phyloP scores from a whole-genome alignment of 2,888 invertebrate genomes.

The Ligdia adustata region DNA sequence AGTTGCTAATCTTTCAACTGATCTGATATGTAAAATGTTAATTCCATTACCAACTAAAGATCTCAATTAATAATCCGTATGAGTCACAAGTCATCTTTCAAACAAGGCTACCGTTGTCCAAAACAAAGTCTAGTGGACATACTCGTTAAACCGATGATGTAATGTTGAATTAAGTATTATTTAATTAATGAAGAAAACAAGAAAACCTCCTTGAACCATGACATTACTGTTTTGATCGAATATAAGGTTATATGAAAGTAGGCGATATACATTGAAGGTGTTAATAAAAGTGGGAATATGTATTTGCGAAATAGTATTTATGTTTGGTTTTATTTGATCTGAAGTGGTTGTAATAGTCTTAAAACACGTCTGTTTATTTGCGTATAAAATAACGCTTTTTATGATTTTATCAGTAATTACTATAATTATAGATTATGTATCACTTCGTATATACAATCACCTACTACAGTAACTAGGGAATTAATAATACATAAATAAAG shows the following conservation, averaged over 20 bases:
- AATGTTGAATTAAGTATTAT: slow-evolving; percentile 25
- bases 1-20: too few species aligned
- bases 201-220: slow-evolving; percentile 33
- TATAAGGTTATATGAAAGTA: slow-evolving; percentile 30
- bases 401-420: too few species aligned
- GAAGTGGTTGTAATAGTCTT: too few species aligned
- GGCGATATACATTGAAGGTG: slow-evolving; percentile 17
- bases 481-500: too few species aligned
- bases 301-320: too few species aligned
- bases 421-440: too few species aligned
- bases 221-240: slow-evolving; percentile 19
- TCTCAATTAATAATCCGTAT: slow-evolving; percentile 8
- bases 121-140: slow-evolving; percentile 28
- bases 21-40: slow-evolving; percentile 8
- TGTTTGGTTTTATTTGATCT: too few species aligned
- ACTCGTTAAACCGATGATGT: slow-evolving; percentile 23
- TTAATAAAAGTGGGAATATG: too few species aligned
- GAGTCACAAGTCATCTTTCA: slow-evolving; percentile 7
- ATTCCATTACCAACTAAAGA: slow-evolving; percentile 7
- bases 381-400: too few species aligned
- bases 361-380: too few species aligned
- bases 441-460: too few species aligned
- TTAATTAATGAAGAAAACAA: slow-evolving; percentile 29
- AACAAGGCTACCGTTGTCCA: slow-evolving; percentile 26
- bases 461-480: too few species aligned